Evolutionary conservation across 2,797 vertebrate genomes (phyloP).

Genomic region (Catharus ustulatus): DNA sequence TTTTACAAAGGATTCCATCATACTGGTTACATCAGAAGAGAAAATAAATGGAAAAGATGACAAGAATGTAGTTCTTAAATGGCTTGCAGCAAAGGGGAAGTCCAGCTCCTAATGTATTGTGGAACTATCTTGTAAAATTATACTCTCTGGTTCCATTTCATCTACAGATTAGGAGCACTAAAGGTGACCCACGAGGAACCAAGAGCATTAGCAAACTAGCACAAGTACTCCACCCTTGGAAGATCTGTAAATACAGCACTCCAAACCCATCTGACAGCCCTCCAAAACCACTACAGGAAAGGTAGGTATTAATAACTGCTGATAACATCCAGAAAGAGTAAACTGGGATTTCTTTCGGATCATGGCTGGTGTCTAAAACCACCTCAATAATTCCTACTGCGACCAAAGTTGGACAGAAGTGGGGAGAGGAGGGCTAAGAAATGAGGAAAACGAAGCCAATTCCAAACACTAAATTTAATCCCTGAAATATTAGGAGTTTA

Average conservation of each 20-base stretch:
- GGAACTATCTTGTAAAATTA: slow-evolving; percentile 28
- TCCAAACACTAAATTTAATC: neutral
- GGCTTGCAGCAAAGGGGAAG: neutral
- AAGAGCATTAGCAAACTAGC: neutral
- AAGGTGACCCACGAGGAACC: neutral
- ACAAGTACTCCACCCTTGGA: slow-evolving; percentile 27
- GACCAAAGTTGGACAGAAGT: neutral
- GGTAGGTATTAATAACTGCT: slow-evolving; percentile 15
- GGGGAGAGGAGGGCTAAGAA: neutral
- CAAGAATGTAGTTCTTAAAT: neutral
- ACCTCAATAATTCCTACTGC: neutral
- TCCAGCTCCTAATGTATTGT: neutral
- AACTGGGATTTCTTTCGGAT: slow-evolving; percentile 3
- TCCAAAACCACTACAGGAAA: slow-evolving; percentile 26
- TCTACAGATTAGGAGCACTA: neutral
- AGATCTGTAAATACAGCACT: slow-evolving; percentile 11
- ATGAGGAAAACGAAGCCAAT: neutral
- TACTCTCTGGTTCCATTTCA: neutral
- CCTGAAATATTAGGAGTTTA: neutral
- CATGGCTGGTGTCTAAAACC: neutral
- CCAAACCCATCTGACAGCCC: neutral
- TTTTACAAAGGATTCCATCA: slow-evolving; percentile 38
- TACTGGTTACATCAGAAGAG: neutral
- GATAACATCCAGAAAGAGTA: slow-evolving; percentile 3
- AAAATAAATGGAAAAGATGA: slow-evolving; percentile 20